Base-by-base conservation (phyloP, 1,140 invertebrate genomes). In the Sinella curviseta region DNA sequence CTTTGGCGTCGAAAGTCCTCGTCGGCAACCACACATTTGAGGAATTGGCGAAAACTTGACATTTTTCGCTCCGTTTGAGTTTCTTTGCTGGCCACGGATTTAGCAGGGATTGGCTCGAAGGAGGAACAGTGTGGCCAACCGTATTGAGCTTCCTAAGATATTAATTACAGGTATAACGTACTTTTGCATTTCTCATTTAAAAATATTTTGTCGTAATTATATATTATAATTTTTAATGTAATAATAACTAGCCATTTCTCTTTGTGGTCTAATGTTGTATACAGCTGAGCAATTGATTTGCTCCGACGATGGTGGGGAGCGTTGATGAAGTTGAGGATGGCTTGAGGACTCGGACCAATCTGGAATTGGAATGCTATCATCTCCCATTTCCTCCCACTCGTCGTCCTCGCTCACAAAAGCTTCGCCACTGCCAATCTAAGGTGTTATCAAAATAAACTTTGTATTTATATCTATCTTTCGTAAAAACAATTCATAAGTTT, bases 351-450 rank as follows among this genome's bases (percentile, higher is more conserved):
- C 67, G 48, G 79, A 60, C 77, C 81, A 82, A 28, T 82, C 80
- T n/a, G 60, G 87, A 3, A 88, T 82, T 36, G 73, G 30, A 48
- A 48, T 48, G 39, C 8, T 20, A 60, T 77, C 60, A 67, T 84
- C 86, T 8, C 88, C 87, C 73, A 87, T 86, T 54, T 93, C 92
- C 80, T 93, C 91, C 92, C 92, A 94, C 81, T 94, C 93, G 0
- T 93, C 79, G 16, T 82, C 92, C 78, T 94, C 93, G 67, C 93
- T 90, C 1, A 93, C 88, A 0, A 92, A 91, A 48, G 93, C 92
- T 86, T 95, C 94, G 1, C 93, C 93, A 81, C 93, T 94, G 4
- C 93, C 93, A 54, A 95, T 90, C 92, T 92, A n/a, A 84, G 31
- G 77, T 1, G 28, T 57, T 78, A n/a, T 48, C 39, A 17, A 48